Evolutionary conservation across 92 coral and sea anemone genomes (phyloP), one percentile per base, ranked within the genome.

Genomic region (Plumapathes pennacea): DNA sequence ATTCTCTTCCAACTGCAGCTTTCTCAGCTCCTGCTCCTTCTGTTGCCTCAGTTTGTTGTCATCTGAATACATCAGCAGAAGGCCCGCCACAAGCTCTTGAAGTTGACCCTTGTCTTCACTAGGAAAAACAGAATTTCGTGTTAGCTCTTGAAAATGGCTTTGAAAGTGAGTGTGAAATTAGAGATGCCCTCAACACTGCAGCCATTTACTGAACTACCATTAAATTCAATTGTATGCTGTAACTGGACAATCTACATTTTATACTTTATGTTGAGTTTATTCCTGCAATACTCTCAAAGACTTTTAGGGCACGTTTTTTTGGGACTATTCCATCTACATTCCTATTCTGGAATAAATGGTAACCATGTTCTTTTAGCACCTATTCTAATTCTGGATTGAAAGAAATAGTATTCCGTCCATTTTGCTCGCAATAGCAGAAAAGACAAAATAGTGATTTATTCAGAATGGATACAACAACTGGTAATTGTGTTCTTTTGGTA

Each of bases 1-100:
- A 41, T 64, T 57, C 49, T 88, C 95, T 30, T 92, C 67, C 63
- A 43, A 22, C 14, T 55, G 83, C 32, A 84, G 78, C 25, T 49
- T 23, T 23, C 43, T 74, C 41, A 92, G 33, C 15, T 74, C 74
- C 21, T 77, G 65, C 50, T 77, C 76, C 60, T 80, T 71, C n/a
- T 57, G 57, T 14, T 38, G 11, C 20, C 60, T 46, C 25, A n/a
- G 40, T 38, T 56, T 43, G 24, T 37, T 28, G 15, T 57, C 40
- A 61, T 50, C 80, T 31, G 82, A 50, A 59, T 82, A 86, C 38
- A 57, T 7, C 38, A 32, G 12, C 27, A 82, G 32, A 21, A 86
- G 42, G 25, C 72, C 31, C 8, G 34, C 38, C 32, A 76, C 84
- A 29, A 86, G 59, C 14, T 50, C 44, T 21, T 5, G 14, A 13